Conservation (phyloP, 2,888 invertebrate species). For the Acleris sparsana region DNA sequence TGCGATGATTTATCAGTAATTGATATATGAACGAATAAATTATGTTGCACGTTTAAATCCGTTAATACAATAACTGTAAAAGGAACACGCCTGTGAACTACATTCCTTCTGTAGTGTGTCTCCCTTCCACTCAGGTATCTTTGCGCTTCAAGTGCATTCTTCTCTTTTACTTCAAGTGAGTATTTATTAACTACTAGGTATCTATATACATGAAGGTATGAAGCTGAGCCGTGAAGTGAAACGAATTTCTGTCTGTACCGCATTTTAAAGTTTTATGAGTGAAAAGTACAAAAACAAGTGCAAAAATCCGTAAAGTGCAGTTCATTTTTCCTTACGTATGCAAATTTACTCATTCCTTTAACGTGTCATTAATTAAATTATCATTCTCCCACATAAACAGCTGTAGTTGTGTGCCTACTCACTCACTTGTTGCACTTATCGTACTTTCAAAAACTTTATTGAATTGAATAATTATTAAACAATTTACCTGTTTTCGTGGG, state of each 20-base stretch:
- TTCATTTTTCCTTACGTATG: constrained; percentile 8
- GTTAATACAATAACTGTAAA: constrained; percentile 31
- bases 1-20: too few relatives aligned
- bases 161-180: constrained; percentile 26
- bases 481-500: constrained; percentile 68
- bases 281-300: constrained; percentile 27
- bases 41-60: neutral
- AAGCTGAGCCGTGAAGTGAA: constrained; percentile 33
- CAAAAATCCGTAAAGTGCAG: constrained; percentile 20
- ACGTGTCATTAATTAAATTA: constrained; percentile 48
- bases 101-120: constrained; percentile 27
- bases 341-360: constrained; percentile 1
- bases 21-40: too few relatives aligned
- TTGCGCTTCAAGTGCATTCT: neutral
- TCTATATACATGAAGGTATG: constrained; percentile 26
- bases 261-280: constrained; percentile 36
- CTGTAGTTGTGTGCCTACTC: constrained; percentile 56
- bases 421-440: constrained; percentile 56
- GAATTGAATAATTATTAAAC: constrained; percentile 48
- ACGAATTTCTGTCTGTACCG: constrained; percentile 31
- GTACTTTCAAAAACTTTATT: constrained; percentile 68
- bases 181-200: constrained; percentile 27
- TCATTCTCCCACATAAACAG: constrained; percentile 58
- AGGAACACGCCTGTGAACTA: constrained; percentile 32
- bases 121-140: constrained; percentile 10